Evolutionary conservation across 2,888 invertebrate genomes (phyloP).

Genomic region (Leptogaster cylindrica): DNA sequence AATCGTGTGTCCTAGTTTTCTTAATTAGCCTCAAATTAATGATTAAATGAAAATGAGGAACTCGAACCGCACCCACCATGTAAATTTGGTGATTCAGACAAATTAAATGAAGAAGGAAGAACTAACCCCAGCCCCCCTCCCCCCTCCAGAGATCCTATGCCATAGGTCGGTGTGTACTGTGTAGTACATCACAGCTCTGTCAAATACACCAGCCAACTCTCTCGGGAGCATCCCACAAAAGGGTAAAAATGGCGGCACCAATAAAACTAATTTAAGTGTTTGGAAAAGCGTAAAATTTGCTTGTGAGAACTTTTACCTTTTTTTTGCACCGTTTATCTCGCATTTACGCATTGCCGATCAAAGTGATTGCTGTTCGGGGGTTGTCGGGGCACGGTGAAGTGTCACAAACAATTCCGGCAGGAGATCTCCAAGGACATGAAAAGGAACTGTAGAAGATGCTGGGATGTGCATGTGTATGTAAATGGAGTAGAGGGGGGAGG

Average conservation of each 20-base stretch:
- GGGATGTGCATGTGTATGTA: background rate
- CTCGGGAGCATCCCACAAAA: constrained; percentile 7
- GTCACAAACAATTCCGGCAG: constrained; percentile 41
- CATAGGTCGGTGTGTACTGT: too few relatives aligned
- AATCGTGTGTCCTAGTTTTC: constrained; percentile 1
- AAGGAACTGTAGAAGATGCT: background rate
- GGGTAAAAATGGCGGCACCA: constrained; percentile 30
- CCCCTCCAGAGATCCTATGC: background rate
- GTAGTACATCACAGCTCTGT: background rate
- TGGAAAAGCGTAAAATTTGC: constrained; percentile 45
- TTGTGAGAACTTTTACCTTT: constrained; percentile 37
- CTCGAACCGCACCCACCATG: constrained; percentile 18
- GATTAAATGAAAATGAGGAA: constrained; percentile 23
- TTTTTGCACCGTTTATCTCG: constrained; percentile 32
- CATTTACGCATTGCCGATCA: constrained; percentile 42
- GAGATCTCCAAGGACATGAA: background rate
- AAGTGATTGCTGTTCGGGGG: constrained; percentile 21
- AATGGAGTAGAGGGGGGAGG: background rate
- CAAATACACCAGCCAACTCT: background rate
- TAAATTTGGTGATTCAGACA: constrained; percentile 13
- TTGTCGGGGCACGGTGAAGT: constrained; percentile 24
- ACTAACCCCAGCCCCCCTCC: background rate
- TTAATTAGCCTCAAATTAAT: constrained; percentile 17
- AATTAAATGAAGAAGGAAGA: constrained; percentile 17
- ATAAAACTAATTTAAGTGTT: constrained; percentile 45